Base-by-base conservation (phyloP, 2,888 invertebrate species). In the Cacoxenus indagator region DNA sequence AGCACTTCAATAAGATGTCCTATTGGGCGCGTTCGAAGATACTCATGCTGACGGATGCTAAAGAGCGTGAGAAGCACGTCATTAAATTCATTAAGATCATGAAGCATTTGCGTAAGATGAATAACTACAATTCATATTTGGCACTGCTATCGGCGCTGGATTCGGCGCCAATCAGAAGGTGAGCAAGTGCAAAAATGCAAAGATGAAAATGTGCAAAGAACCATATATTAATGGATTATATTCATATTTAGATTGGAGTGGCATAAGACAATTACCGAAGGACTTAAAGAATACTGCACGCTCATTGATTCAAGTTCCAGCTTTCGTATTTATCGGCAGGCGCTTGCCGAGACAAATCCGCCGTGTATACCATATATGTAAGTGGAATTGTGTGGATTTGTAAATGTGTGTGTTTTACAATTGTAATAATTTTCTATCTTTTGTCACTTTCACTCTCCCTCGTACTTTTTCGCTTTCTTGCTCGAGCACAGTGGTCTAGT, bases 281-380 rank as follows among this genome's bases (percentile, higher is more conserved):
- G 96, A 65, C 89, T 99, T 75, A 95, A 96, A 83, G 97, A 98
- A 85, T 97, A 98, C 89, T 96, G 97, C 87, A 94, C 95, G 66
- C 92, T 99, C 73, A 99, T 99, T 79, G 99, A 99, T 89, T 97
- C 97, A 75, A 96, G 97, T n/a, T 96, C 96, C 46, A 98, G 98
- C 80, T 99, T 99, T 91, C 91, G 97, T 79, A 95, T 96, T n/a
- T 99, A 99, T 88, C 91, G 99, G 67, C 95, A 94, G 87, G 97
- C 98, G 59, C 89, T 99, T 76, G 94, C 96, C 4, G 97, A 97
- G 86, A 97, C 98, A 4, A 94, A 95, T 85, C 98, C 99, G 37
- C 99, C 99, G 37, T 99, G 99, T 88, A 98, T 99, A 89, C 99
- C 99, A 3, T 99, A 99, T 89, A 97, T 99, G 98, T 98, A 89